Evolutionary conservation across 2,113 vertebrate genomes (phyloP).

Genomic region (Myiozetetes cayanensis): DNA sequence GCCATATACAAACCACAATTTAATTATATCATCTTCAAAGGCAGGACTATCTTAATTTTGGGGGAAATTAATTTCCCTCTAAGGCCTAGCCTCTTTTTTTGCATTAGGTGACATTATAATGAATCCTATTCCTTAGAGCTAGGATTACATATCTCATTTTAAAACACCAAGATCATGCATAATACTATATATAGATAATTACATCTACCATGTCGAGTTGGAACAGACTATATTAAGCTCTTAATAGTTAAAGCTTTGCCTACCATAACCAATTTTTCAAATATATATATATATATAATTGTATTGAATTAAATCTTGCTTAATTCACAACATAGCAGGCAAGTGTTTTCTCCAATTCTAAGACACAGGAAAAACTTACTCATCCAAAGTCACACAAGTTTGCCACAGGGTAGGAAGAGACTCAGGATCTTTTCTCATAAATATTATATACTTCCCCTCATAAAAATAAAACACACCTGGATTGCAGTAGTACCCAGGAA

Average conservation of each 20-base stretch:
- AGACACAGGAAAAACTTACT: background rate
- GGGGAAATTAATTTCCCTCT: background rate
- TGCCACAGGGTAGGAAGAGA: background rate
- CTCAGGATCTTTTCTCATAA: background rate
- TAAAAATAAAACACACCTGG: background rate
- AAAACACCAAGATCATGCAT: conserved; percentile 35
- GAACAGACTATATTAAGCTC: conserved; percentile 26
- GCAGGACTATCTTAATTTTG: background rate
- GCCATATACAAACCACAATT: background rate
- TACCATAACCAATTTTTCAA: background rate
- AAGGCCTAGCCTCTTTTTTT: background rate
- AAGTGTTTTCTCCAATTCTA: background rate
- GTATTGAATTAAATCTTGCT: background rate
- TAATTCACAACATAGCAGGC: background rate
- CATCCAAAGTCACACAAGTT: background rate
- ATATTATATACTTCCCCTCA: background rate
- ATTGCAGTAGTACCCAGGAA: background rate
- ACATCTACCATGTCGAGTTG: background rate
- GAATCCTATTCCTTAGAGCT: conserved; percentile 38
- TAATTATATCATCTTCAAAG: background rate
- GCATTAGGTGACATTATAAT: conserved; percentile 12
- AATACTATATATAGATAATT: conserved; percentile 58
- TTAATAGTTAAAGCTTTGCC: conserved; percentile 29
- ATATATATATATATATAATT: background rate
- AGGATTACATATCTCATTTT: conserved; percentile 50